Conservation (phyloP, 1,140 invertebrate genomes). For the Oryctes rhinoceros region DNA sequence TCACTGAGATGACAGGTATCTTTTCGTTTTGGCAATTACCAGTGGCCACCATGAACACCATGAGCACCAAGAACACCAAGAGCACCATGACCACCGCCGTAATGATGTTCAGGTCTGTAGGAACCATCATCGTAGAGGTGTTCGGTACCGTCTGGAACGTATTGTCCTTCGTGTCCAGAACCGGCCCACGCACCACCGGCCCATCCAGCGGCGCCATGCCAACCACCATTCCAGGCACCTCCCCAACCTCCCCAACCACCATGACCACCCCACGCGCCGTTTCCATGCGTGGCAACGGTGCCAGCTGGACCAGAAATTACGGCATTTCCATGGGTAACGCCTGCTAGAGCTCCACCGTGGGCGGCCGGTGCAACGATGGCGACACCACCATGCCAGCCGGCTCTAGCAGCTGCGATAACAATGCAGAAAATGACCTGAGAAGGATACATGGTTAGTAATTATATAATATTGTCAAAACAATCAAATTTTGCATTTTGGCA, state of each 20-base stretch:
- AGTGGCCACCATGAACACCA: slow-evolving; percentile 19
- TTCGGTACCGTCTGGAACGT: slow-evolving; percentile 51
- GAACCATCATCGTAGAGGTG: slow-evolving; percentile 54
- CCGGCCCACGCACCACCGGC: slow-evolving; percentile 43
- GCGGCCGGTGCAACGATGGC: slow-evolving; percentile 4
- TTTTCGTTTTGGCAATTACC: slow-evolving; percentile 15
- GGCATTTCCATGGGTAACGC: neutral
- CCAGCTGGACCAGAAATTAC: slow-evolving; percentile 27
- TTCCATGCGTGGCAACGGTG: slow-evolving; percentile 25
- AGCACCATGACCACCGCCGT: slow-evolving; percentile 23
- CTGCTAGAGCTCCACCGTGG: slow-evolving; percentile 20
- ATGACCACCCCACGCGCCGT: slow-evolving; percentile 37
- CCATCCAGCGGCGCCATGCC: slow-evolving; percentile 35
- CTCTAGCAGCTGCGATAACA: slow-evolving; percentile 40
- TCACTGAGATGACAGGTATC: slow-evolving; percentile 9
- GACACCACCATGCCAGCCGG: slow-evolving; percentile 38
- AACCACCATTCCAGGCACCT: slow-evolving; percentile 35
- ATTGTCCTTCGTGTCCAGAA: slow-evolving; percentile 54
- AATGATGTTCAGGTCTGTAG: slow-evolving; percentile 50
- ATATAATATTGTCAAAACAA: neutral
- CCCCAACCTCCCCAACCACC: slow-evolving; percentile 41
- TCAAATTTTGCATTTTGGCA: neutral
- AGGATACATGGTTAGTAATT: slow-evolving; percentile 14
- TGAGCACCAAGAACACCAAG: neutral
- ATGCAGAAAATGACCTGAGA: slow-evolving; percentile 41